These are phyloP conservation scores for Caranx melampygus DNA, from an alignment of 2,113 vertebrate species.

Conservation along the genomic window DNA sequence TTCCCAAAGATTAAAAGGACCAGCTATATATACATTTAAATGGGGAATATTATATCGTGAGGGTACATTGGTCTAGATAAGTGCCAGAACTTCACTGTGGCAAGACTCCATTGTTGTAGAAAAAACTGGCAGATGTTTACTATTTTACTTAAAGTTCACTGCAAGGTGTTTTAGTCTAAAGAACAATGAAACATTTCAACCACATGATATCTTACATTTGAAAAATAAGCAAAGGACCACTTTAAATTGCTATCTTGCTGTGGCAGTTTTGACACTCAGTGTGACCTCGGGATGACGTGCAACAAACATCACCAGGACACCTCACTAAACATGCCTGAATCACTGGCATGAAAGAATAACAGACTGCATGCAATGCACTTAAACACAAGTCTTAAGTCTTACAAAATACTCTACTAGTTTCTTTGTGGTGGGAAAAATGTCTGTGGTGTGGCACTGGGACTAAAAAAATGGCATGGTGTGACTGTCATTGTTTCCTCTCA, in stretches of 20 bases:
- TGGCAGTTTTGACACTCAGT: not conserved
- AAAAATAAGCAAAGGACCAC: not conserved
- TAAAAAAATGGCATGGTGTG: conserved; percentile 5
- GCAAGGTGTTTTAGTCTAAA: not conserved
- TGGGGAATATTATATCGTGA: not conserved
- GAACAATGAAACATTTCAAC: not conserved
- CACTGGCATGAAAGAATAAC: conserved; percentile 5
- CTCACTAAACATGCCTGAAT: not conserved
- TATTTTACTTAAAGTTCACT: conserved; percentile 11
- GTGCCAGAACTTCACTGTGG: not conserved
- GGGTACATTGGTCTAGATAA: not conserved
- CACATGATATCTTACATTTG: not conserved
- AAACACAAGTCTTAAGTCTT: not conserved
- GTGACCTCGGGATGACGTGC: not conserved
- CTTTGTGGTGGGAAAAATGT: conserved; percentile 13
- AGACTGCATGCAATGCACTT: not conserved
- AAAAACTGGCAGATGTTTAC: conserved; percentile 41
- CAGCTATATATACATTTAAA: not conserved
- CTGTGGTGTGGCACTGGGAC: conserved; percentile 35
- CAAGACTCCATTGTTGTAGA: not conserved
- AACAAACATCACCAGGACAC: not conserved
- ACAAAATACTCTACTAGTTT: not conserved
- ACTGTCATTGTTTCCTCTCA: conserved; percentile 26
- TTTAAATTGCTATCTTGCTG: not conserved
- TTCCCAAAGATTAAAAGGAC: not conserved